Percentiles rank a stretch among this genome's conserved stretches.
These are phyloP conservation scores for Formica selysi DNA, from an alignment of 1,140 invertebrate genomes.

Conservation along the genomic window DNA sequence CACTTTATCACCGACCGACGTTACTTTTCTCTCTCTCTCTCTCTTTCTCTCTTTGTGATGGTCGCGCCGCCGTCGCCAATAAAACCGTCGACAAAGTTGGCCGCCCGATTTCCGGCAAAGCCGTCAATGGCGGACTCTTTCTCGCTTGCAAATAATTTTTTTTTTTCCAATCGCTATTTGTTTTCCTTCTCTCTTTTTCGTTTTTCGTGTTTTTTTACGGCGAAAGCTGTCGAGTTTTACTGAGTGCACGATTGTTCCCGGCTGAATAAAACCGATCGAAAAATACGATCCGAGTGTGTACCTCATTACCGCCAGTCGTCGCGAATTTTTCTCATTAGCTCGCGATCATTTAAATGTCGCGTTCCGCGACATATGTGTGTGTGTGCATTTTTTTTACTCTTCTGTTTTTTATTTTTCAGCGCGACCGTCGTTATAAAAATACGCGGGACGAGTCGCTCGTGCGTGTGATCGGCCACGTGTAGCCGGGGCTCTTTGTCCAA, in stretches of 20 bases:
- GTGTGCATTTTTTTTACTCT: not conserved
- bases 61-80: slow-evolving; percentile 51
- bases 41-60: not conserved
- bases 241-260: slow-evolving; percentile 47
- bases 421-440: slow-evolving; percentile 59
- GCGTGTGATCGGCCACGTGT: slow-evolving; percentile 57
- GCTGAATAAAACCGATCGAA: slow-evolving; percentile 68
- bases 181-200: not conserved
- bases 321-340: slow-evolving; percentile 73
- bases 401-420: slow-evolving; percentile 51
- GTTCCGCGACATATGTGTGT: slow-evolving; percentile 38
- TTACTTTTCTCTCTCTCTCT: not conserved
- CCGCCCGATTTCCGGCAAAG: slow-evolving; percentile 61
- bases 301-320: slow-evolving; percentile 72
- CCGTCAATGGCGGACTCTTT: slow-evolving; percentile 31
- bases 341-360: slow-evolving; percentile 69
- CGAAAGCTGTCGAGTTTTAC: slow-evolving; percentile 32
- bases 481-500: slow-evolving; percentile 56
- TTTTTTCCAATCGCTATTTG: slow-evolving; percentile 16
- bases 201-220: not conserved
- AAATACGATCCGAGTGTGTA: slow-evolving; percentile 63
- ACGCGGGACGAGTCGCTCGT: slow-evolving; percentile 53
- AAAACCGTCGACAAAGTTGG: slow-evolving; percentile 55
- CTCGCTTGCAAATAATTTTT: slow-evolving; percentile 24
- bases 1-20: slow-evolving; percentile 62